Base-by-base conservation (phyloP, 2,888 invertebrate genomes). In the Salpingus planirostris region DNA sequence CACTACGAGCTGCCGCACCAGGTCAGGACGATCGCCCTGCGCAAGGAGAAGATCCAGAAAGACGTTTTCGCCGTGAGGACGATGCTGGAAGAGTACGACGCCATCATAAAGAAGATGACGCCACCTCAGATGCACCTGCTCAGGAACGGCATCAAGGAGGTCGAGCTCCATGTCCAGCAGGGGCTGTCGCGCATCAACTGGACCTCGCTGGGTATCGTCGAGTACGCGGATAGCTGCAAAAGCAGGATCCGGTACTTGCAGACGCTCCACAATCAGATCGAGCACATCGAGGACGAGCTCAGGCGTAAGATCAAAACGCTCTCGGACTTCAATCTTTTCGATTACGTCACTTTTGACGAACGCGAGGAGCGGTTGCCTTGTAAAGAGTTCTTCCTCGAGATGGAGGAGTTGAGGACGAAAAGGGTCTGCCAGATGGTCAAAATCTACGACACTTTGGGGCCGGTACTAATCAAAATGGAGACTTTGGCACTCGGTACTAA, bases 381-480 rank as follows among this genome's bases (percentile, higher is more conserved):
- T 34, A 62, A 62, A 77, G 71, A 73, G 11, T 91, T 78, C 58
- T 89, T 89, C 59, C 71, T 73, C 29, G 71, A 76, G 42, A 69
- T 92, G 39, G 79, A 82, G 35, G 67, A 69, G 15, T 73, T 76
- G 34, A 73, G 91, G 1, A 73, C 77, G 0, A 75, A 78, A 33
- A 76, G 81, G 27, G 68, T 82, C 3, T 75, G 78, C 2, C 63
- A 69, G 3, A 71, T 92, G 58, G 69, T 76, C 1, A 74, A 78
- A 28, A 73, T 80, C n/a, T 89, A 89, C 57, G 75, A 80, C 25
- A 81, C 84, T 0, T 70, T 89, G 24, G 82, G 85, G 0, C 88
- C 90, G 0, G 76, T 89, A 33, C 67, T 93, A 8, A 78, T 81
- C 49, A 92, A 92, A 64, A 62, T 92, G 40, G 92, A 93, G 64